phyloP scores from a whole-genome alignment of 1,140 invertebrate genomes.

The Apis dorsata region DNA sequence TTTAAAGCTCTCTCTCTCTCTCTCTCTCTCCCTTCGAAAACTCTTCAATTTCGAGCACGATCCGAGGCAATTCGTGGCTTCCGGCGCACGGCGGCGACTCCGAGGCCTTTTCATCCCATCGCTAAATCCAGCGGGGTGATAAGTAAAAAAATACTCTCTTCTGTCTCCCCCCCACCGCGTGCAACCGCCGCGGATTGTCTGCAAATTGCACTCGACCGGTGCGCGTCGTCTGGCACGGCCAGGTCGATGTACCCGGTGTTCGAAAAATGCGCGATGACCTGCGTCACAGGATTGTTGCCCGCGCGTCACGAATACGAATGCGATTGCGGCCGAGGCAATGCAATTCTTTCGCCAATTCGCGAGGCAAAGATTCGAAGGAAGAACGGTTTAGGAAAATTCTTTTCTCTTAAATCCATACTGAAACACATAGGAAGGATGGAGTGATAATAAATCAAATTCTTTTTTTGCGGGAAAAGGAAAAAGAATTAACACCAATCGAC shows the following conservation, averaged over 20 bases:
- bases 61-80: conserved; percentile 7
- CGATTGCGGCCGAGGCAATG: no score
- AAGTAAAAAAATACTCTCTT: conserved; percentile 54
- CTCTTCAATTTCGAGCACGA: conserved; percentile 1
- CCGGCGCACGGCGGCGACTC: conserved; percentile 3
- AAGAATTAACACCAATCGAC: no score
- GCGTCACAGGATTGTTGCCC: not conserved
- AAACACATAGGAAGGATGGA: no score
- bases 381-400: no score
- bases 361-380: no score
- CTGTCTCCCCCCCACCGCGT: conserved; percentile 16
- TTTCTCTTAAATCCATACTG: no score
- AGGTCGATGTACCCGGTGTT: conserved; percentile 49
- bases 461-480: no score
- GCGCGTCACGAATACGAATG: no score
- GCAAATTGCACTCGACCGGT: conserved; percentile 54
- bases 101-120: conserved; percentile 32
- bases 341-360: no score
- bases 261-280: conserved; percentile 54
- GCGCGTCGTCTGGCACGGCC: conserved; percentile 41
- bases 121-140: conserved; percentile 32
- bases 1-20: no score
- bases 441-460: no score
- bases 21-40: not conserved
- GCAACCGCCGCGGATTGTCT: conserved; percentile 37